phyloP scores from a whole-genome alignment of 2,797 vertebrate species.

The Heteromormyrus szaboi region DNA sequence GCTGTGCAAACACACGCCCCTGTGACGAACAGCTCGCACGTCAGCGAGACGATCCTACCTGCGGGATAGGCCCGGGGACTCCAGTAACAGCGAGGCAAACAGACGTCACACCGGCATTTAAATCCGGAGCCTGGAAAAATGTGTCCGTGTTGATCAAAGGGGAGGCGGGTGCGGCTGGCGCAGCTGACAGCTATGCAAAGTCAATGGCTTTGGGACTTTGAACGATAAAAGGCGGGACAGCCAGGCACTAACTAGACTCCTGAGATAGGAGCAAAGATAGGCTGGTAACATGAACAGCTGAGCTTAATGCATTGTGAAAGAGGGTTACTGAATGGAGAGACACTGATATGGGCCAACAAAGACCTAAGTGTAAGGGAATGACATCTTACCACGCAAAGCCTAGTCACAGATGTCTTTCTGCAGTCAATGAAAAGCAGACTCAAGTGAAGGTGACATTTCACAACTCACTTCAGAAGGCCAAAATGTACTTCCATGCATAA shows the following conservation, averaged over 20 bases:
- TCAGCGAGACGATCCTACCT: conserved; percentile 42
- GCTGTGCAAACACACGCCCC: conserved; percentile 47
- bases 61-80: conserved; percentile 44
- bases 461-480: neutral
- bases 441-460: conserved; percentile 1
- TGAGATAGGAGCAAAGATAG: conserved; percentile 1
- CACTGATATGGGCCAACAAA: neutral
- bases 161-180: conserved; percentile 58
- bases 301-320: conserved; percentile 7
- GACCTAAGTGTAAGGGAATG: neutral
- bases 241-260: neutral
- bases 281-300: conserved; percentile 10
- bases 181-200: conserved; percentile 29
- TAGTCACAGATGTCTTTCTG: neutral
- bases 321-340: neutral
- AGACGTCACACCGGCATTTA: conserved; percentile 37
- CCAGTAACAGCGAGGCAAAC: conserved; percentile 38
- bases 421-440: neutral
- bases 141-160: conserved; percentile 60
- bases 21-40: conserved; percentile 31
- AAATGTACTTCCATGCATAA: neutral
- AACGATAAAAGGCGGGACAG: neutral
- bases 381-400: neutral
- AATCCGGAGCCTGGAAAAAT: conserved; percentile 38
- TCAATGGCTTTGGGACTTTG: conserved; percentile 18